Percentiles rank a stretch among this genome's conserved stretches.
Evolutionary conservation across 2,888 invertebrate species (phyloP).

Genomic region (Pheosia tremula): DNA sequence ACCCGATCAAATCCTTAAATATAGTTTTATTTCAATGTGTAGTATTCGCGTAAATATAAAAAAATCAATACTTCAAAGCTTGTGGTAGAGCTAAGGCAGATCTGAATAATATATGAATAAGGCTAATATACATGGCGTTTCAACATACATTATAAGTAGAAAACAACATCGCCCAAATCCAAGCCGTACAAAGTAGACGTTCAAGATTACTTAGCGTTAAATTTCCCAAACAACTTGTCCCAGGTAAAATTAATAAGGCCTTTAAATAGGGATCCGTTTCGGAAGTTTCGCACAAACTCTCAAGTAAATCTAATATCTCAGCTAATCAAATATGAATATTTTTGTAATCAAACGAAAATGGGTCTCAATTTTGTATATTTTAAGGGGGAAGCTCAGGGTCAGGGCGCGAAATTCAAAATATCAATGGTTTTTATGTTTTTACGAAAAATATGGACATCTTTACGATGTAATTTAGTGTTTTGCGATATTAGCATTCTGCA

Average conservation of each 20-base stretch:
- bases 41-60: not conserved
- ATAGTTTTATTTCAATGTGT: too few relatives aligned
- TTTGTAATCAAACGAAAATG: too few relatives aligned
- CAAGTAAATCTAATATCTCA: constrained; percentile 31
- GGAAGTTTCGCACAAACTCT: constrained; percentile 29
- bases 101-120: not conserved
- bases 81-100: not conserved
- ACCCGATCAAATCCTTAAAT: too few relatives aligned
- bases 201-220: constrained; percentile 8
- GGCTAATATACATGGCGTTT: not conserved
- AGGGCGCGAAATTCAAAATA: too few relatives aligned
- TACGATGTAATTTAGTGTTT: too few relatives aligned
- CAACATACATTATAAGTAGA: not conserved
- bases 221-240: constrained; percentile 12
- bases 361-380: not conserved
- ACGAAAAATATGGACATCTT: too few relatives aligned
- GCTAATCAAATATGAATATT: constrained; percentile 6
- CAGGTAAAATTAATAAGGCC: constrained; percentile 22
- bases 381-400: too few relatives aligned
- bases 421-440: too few relatives aligned
- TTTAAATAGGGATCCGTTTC: constrained; percentile 22
- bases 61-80: not conserved
- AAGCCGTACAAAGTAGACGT: not conserved
- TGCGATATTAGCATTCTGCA: too few relatives aligned
- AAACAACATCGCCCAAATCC: not conserved